These are phyloP conservation scores for Drosophila tropicalis DNA, from an alignment of 1,140 invertebrate species.

Conservation along the genomic window DNA sequence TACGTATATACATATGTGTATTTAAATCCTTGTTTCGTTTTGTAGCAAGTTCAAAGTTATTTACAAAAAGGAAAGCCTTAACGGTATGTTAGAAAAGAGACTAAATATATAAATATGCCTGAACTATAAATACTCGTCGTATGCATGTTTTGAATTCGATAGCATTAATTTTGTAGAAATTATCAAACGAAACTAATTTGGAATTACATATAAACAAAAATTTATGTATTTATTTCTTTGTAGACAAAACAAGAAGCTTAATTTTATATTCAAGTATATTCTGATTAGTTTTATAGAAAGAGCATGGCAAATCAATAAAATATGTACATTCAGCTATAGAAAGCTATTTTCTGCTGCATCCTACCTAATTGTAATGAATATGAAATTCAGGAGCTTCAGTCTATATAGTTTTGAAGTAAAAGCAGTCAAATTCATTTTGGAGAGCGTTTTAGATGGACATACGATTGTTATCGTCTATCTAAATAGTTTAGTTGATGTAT, in stretches of 20 bases:
- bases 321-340: too few relatives aligned
- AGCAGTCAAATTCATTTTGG: too few relatives aligned
- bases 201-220: too few relatives aligned
- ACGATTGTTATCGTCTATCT: too few relatives aligned
- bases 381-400: too few relatives aligned
- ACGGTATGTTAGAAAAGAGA: conserved; percentile 2
- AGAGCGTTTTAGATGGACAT: too few relatives aligned
- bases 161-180: conserved; percentile 5
- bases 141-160: neutral
- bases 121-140: neutral
- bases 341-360: too few relatives aligned
- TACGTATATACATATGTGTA: neutral
- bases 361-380: too few relatives aligned
- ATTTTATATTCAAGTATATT: neutral
- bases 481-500: too few relatives aligned
- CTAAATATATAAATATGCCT: neutral
- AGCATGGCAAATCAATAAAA: neutral
- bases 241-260: neutral
- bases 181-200: neutral
- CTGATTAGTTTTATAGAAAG: neutral
- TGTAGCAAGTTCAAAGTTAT: neutral
- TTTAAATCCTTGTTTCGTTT: neutral
- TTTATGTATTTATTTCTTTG: too few relatives aligned
- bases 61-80: neutral
- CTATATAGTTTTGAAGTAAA: too few relatives aligned